These are phyloP conservation scores for Pocillopora verrucosa DNA, from an alignment of 64 coral and sea anemone genomes.

Conservation along the genomic window DNA sequence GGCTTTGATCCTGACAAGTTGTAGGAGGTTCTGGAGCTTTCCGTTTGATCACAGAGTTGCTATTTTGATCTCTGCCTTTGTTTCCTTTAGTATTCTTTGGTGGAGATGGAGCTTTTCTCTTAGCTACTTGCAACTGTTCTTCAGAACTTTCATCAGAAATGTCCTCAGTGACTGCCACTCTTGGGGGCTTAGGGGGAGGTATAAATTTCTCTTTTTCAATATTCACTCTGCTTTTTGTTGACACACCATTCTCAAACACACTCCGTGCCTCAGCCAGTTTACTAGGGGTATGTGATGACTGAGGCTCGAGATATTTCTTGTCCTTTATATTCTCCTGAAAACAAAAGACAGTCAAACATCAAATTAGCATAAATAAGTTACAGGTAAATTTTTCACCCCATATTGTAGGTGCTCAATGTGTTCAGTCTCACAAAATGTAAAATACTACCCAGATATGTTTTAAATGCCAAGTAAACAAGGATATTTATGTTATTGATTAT, in stretches of 20 bases:
- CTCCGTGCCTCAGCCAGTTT: slow-evolving; percentile 33
- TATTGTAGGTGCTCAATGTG: too few relatives aligned
- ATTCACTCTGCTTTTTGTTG: neutral
- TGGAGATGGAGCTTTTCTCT: slow-evolving; percentile 75
- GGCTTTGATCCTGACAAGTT: slow-evolving; percentile 1
- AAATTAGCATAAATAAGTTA: neutral
- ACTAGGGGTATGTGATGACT: slow-evolving; percentile 22
- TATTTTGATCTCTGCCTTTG: neutral
- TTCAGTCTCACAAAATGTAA: too few relatives aligned
- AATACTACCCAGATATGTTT: neutral
- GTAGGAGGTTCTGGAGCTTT: slow-evolving; percentile 23
- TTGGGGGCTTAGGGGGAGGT: slow-evolving; percentile 70
- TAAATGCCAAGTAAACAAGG: neutral
- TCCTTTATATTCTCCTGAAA: slow-evolving; percentile 34
- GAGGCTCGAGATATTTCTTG: neutral
- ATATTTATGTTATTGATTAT: neutral
- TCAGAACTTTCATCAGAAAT: slow-evolving; percentile 13
- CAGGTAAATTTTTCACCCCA: neutral
- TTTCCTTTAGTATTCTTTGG: slow-evolving; percentile 20
- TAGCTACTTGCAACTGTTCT: slow-evolving; percentile 43
- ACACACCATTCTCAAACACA: slow-evolving; percentile 40
- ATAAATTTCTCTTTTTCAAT: slow-evolving; percentile 3
- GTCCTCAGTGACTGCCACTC: slow-evolving; percentile 5
- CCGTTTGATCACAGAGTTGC: neutral
- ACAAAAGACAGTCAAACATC: neutral